Conservation (phyloP, 2,113 vertebrate species). For the Chascanopsetta lugubris region DNA sequence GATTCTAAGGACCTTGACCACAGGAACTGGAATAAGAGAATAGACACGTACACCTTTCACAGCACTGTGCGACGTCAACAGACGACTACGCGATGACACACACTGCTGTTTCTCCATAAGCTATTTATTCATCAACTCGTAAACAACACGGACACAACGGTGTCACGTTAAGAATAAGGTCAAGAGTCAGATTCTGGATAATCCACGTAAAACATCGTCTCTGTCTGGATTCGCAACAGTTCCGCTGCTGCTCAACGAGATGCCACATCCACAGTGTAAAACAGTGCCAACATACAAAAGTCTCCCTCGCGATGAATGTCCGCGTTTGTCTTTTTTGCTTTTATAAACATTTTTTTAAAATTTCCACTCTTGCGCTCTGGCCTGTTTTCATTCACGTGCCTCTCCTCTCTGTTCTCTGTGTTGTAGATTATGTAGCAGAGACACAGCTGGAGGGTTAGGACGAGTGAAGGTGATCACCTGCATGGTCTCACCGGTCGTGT, state of each 20-base stretch:
- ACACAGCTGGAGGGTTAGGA: conserved; percentile 85
- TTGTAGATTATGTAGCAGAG: conserved; percentile 77
- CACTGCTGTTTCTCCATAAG: too few relatives aligned
- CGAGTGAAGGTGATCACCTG: conserved; percentile 87
- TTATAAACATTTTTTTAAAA: conserved; percentile 52
- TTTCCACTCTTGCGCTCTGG: conserved; percentile 15
- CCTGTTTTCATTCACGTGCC: conserved; percentile 20
- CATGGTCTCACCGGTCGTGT: conserved; percentile 67
- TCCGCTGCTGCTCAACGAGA: conserved; percentile 1
- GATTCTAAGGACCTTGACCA: too few relatives aligned
- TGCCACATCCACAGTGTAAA: conserved; percentile 17
- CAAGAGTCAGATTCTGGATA: neutral
- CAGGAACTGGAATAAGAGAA: too few relatives aligned
- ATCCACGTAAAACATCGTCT: neutral
- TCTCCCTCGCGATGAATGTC: conserved; percentile 35
- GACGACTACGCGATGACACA: too few relatives aligned
- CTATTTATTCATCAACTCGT: too few relatives aligned
- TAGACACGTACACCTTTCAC: too few relatives aligned
- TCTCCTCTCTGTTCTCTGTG: conserved; percentile 27
- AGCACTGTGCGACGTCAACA: too few relatives aligned
- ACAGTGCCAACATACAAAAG: conserved; percentile 11
- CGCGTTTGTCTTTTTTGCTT: conserved; percentile 35
- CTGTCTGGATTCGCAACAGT: conserved; percentile 27
- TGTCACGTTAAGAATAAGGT: neutral
- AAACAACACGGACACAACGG: too few relatives aligned